Base-by-base conservation (phyloP, 2,888 invertebrate species). In the Cataglyphis rosenhaueri region DNA sequence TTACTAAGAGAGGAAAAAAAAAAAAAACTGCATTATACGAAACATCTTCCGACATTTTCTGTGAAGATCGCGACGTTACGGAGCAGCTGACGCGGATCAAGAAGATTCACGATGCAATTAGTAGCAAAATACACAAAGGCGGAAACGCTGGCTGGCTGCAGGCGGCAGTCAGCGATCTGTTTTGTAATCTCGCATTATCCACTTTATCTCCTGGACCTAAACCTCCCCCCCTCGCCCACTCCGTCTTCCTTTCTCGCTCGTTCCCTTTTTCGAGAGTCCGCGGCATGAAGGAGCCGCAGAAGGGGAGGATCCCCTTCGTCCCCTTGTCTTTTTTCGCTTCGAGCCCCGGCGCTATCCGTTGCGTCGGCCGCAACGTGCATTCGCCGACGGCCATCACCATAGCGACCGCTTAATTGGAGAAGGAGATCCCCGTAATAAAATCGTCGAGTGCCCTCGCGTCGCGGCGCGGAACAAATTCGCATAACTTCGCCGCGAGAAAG, bases 401-500 rank as follows among this genome's bases (percentile, higher is more conserved):
- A 92, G 93, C 92, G 92, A 92, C 93, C 91, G 91, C 90, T 93
- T 92, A 92, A 92, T 93, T 92, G 92, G 92, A 92, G 89, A 92
- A 92, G 91, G 91, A 52, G 52, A 92, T 90, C 89, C 89, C 91
- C 90, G 88, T 88, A 91, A 92, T 92, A 91, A 92, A 91, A 92
- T 90, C 87, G 89, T 92, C 92, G 90, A 92, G 92, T 90, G 87
- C 90, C 89, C 88, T 90, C 81, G 81, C 84, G 65, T 74, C 73
- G 62, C 85, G 81, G 62, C 41, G 83, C 82, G 85, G 81, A 85
- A 86, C 85, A 84, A 85, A 86, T 88, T 82, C 85, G 21, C 84
- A 71, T 85, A 84, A 86, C 88, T 85, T 85, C 86, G 6, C 82
- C 85, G 74, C 65, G 21, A 68, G 74, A 84, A 85, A 83, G 86